Evolutionary conservation across 2,888 invertebrate genomes (phyloP).

Genomic region (Hypolimnas misippus): DNA sequence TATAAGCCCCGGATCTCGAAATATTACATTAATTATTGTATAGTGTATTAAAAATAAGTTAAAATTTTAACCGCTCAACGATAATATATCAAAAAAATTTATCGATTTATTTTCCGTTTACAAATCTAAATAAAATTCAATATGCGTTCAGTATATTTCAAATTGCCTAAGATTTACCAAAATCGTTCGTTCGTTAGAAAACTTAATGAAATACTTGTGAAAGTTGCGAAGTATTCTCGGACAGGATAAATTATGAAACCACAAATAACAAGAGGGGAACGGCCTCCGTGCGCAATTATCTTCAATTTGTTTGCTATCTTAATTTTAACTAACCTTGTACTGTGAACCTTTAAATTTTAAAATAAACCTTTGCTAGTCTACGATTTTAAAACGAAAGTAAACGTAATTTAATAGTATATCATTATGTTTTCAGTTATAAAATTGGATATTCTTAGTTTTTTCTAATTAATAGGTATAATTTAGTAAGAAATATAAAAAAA

Average conservation of each 20-base stretch:
- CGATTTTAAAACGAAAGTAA: neutral
- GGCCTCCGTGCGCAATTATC: slow-evolving; percentile 36
- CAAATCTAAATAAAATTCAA: no score
- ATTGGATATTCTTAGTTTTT: no score
- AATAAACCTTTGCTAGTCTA: no score
- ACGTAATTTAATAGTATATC: neutral
- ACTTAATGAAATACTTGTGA: slow-evolving; percentile 3
- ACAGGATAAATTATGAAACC: slow-evolving; percentile 22
- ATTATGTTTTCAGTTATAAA: neutral
- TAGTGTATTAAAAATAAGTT: no score
- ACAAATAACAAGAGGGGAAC: slow-evolving; percentile 37
- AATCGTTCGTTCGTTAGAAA: neutral
- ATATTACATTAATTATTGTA: no score
- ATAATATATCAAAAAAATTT: no score
- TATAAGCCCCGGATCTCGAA: no score
- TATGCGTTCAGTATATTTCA: neutral
- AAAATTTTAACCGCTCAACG: no score
- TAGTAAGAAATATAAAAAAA: no score
- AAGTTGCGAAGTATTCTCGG: neutral
- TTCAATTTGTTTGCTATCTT: slow-evolving; percentile 37
- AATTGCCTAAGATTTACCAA: neutral
- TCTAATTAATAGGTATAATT: no score
- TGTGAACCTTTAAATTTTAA: slow-evolving; percentile 24
- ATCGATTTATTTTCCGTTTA: neutral
- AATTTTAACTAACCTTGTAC: slow-evolving; percentile 26